A percentile compares a stretch with the other conserved stretches of the same genome.
These are phyloP conservation scores for Ischnus inquisitorius DNA, from an alignment of 2,888 invertebrate genomes.

Conservation along the genomic window DNA sequence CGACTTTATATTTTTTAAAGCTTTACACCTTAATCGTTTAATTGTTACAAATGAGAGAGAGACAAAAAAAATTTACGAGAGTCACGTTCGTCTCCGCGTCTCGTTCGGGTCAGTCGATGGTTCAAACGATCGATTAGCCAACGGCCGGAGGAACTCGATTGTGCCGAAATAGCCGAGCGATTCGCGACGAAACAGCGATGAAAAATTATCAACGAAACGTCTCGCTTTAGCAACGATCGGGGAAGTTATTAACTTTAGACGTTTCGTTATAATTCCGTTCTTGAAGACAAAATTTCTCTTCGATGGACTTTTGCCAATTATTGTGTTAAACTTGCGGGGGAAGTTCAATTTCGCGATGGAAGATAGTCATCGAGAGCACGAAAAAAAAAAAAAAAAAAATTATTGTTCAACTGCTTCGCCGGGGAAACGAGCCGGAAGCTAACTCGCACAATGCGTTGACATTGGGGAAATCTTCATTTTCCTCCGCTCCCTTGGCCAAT, in stretches of 20 bases:
- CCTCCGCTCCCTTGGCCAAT: not conserved
- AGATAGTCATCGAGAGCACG: constrained; percentile 22
- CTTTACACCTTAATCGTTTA: constrained; percentile 41
- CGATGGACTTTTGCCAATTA: constrained; percentile 33
- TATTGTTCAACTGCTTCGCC: constrained; percentile 14
- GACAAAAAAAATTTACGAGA: not conserved
- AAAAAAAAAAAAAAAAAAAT: not conserved
- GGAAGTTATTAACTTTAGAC: constrained; percentile 12
- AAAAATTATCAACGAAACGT: not conserved
- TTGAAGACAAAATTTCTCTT: constrained; percentile 6
- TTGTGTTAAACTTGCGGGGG: constrained; percentile 21
- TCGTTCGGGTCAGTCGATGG: not conserved
- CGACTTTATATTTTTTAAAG: constrained; percentile 54
- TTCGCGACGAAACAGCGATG: constrained; percentile 41
- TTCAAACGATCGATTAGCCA: constrained; percentile 12
- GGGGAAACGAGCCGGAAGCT: constrained; percentile 46
- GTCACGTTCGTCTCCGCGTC: constrained; percentile 6
- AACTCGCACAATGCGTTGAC: not conserved
- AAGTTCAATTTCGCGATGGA: constrained; percentile 37
- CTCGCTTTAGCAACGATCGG: not conserved
- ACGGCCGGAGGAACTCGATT: not conserved
- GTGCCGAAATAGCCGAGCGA: constrained; percentile 8
- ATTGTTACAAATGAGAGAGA: not conserved
- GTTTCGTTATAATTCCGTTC: constrained; percentile 2
- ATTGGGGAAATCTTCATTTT: constrained; percentile 11